A percentile compares a stretch with the other conserved stretches of the same genome.
phyloP scores from a whole-genome alignment of 2,888 invertebrate species.

The Thera obeliscata region DNA sequence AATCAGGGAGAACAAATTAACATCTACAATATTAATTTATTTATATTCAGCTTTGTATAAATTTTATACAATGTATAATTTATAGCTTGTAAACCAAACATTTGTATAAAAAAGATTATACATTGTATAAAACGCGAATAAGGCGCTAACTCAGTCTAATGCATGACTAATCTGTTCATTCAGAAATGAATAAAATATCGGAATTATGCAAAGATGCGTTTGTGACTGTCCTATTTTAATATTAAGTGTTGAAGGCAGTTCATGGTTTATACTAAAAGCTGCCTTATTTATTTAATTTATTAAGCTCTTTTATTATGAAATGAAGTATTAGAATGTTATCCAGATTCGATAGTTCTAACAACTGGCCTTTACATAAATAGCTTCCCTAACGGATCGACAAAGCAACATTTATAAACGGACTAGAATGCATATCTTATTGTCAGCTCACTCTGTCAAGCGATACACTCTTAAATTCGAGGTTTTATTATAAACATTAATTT shows the following conservation, averaged over 20 bases:
- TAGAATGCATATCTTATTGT: slow-evolving; percentile 80
- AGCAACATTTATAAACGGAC: slow-evolving; percentile 73
- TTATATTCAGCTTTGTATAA: slow-evolving; percentile 31
- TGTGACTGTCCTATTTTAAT: slow-evolving; percentile 38
- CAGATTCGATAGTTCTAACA: slow-evolving; percentile 30
- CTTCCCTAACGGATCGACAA: slow-evolving; percentile 55
- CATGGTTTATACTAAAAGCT: slow-evolving; percentile 25
- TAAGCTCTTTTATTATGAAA: slow-evolving; percentile 31
- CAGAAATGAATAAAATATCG: slow-evolving; percentile 35
- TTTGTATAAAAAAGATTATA: slow-evolving; percentile 60
- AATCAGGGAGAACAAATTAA: slow-evolving; percentile 67
- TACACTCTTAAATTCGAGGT: slow-evolving; percentile 79
- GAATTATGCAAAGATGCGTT: slow-evolving; percentile 40
- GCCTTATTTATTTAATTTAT: slow-evolving; percentile 22
- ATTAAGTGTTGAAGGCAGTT: slow-evolving; percentile 22
- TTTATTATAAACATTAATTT: slow-evolving; percentile 60
- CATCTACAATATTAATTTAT: slow-evolving; percentile 56
- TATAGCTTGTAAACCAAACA: slow-evolving; percentile 22
- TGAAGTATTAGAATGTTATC: slow-evolving; percentile 24
- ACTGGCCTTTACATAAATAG: slow-evolving; percentile 32
- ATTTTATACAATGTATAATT: slow-evolving; percentile 52
- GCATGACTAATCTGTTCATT: slow-evolving; percentile 65
- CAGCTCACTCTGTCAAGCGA: slow-evolving; percentile 75
- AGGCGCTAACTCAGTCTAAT: slow-evolving; percentile 76
- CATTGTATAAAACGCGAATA: slow-evolving; percentile 49